Percentiles rank a stretch among this genome's conserved stretches.
These are phyloP conservation scores for Bos javanicus DNA, from an alignment of 2,113 vertebrate genomes.

Conservation along the genomic window DNA sequence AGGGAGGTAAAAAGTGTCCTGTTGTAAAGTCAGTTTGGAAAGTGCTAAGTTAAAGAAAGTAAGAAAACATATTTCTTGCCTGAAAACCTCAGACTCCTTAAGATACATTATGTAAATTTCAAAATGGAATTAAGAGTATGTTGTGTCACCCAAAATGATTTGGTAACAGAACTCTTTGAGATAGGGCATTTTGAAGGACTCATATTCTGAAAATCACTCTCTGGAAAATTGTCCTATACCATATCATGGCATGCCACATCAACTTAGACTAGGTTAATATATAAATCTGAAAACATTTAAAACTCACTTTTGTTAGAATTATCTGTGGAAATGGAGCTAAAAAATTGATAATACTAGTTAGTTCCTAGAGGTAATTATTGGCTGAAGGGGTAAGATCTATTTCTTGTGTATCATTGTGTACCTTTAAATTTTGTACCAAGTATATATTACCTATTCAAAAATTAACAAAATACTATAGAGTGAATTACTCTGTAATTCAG, in stretches of 20 bases:
- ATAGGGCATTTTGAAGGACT: background rate
- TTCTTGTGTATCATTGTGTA: background rate
- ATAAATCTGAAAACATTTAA: background rate
- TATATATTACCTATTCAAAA: background rate
- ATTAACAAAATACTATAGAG: background rate
- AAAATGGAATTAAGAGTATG: background rate
- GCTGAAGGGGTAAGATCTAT: background rate
- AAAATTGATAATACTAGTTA: background rate
- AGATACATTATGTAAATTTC: background rate
- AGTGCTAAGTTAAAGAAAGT: slow-evolving; percentile 7
- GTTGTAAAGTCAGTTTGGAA: background rate
- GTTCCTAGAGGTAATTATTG: background rate
- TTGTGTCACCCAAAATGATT: background rate
- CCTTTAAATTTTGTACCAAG: background rate
- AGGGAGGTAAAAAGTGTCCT: background rate
- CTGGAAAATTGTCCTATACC: background rate
- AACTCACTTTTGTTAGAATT: background rate
- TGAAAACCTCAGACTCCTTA: background rate
- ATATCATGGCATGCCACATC: background rate
- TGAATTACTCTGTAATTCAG: background rate
- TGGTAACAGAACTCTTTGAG: background rate
- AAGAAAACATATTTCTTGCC: background rate
- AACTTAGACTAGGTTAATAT: background rate
- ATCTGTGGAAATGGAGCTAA: background rate
- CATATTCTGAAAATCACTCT: background rate